Percentiles rank a stretch among this genome's conserved stretches.
phyloP scores from a whole-genome alignment of 2,797 vertebrate genomes.

The Pantherophis vulpinus region DNA sequence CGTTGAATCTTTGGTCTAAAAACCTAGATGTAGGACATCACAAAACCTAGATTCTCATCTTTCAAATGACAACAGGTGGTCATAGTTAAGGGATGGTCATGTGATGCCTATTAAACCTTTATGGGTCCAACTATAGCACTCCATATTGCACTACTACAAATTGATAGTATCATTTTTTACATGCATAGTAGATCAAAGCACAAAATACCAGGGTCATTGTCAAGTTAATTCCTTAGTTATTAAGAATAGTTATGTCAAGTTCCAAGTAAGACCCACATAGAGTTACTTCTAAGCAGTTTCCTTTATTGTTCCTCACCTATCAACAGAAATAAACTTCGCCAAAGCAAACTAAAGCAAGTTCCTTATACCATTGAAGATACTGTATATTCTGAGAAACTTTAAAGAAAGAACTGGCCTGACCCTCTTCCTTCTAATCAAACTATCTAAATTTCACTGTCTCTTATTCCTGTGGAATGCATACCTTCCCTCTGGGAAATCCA shows the following conservation, averaged over 20 bases:
- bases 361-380: too few species aligned
- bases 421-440: too few species aligned
- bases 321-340: too few species aligned
- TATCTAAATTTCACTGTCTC: too few species aligned
- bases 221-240: background rate
- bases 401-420: too few species aligned
- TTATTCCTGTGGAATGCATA: too few species aligned
- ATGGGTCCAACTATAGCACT: background rate
- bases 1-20: background rate
- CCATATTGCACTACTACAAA: background rate
- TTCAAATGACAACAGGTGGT: background rate
- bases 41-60: background rate
- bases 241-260: background rate
- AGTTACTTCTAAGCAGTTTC: too few species aligned
- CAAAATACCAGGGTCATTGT: background rate
- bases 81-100: background rate
- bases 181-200: background rate
- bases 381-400: too few species aligned
- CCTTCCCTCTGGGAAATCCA: too few species aligned
- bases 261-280: too few species aligned
- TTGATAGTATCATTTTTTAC: background rate
- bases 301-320: too few species aligned
- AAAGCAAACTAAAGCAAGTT: too few species aligned
- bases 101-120: background rate
- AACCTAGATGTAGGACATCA: background rate